Base-by-base conservation (phyloP, 2,888 invertebrate genomes). In the Hesperia comma region DNA sequence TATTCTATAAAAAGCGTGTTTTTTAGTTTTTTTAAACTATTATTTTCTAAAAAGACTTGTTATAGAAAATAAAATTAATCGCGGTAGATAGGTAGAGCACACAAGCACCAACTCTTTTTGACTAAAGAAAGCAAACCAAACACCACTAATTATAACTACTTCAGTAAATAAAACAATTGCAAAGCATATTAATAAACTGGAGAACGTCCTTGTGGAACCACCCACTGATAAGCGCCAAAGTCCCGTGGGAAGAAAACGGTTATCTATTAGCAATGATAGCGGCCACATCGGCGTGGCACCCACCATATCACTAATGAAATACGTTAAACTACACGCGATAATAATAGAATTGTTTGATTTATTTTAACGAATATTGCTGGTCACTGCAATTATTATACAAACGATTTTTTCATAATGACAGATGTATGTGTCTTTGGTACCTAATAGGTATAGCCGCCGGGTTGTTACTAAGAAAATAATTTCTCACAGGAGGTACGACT, bases 241-340 rank as follows among this genome's bases (percentile, higher is more conserved):
- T 87, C 86, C 88, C 90, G 90, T 90, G 90, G 90, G 90, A 90
- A 90, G 87, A 86, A 86, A 79, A 81, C 68, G 69, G 71, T 82
- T 90, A 90, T 90, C 89, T 77, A 75, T 73, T 61, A 74, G 73
- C 73, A 72, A 71, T 69, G 80, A 84, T 85, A 87, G 80, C 80
- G 77, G 78, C 80, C 80, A 77, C 79, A 57, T 51, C 53, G 75
- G 77, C 75, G 61, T 58, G 68, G 63, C 51, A 14, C 70, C 73
- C 68, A 70, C 72, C 67, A 74, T 81, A 82, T 82, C 82, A 75
- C 75, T n/a, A 63, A 53, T 63, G 56, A 43, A 57, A 64, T 32
- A 74, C 79, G 81, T 77, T 77, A 80, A 86, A 85, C 79, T 74
- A 78, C 70, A 68, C 41, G 68, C 63, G 73, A 76, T 74, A 76